These are phyloP conservation scores for Diarsia rubi DNA, from an alignment of 2,888 invertebrate genomes.

Conservation along the genomic window DNA sequence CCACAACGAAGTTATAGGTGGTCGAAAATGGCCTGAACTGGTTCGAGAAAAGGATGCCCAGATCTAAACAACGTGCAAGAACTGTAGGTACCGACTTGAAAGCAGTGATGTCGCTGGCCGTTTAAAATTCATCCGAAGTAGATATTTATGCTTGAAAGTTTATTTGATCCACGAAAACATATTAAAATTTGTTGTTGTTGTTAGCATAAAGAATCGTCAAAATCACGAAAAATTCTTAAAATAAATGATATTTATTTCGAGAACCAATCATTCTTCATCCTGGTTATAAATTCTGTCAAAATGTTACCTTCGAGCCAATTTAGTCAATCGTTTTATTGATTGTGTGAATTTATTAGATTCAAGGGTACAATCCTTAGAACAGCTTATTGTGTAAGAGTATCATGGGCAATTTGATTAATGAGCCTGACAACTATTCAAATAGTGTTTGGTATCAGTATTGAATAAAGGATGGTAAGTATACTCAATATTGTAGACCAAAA, in stretches of 20 bases:
- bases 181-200: not conserved
- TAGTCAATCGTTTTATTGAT: conserved; percentile 21
- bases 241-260: not conserved
- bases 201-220: not conserved
- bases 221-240: not conserved
- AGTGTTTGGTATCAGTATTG: not conserved
- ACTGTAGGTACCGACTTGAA: too few relatives aligned
- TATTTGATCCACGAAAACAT: not conserved
- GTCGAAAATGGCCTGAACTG: too few relatives aligned
- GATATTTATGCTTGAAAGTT: not conserved
- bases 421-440: not conserved
- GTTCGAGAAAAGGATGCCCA: too few relatives aligned
- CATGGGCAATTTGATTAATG: not conserved
- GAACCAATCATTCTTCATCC: too few relatives aligned
- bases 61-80: not conserved
- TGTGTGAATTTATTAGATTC: conserved; percentile 18
- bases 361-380: conserved; percentile 20
- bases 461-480: too few relatives aligned
- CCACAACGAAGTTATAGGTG: too few relatives aligned
- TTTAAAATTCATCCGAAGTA: too few relatives aligned
- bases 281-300: not conserved
- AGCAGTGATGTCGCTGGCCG: too few relatives aligned
- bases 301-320: conserved; percentile 31
- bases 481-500: too few relatives aligned
- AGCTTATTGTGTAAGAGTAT: conserved; percentile 7